phyloP scores from a whole-genome alignment of 2,888 invertebrate species.

The Cyclophora punctaria region DNA sequence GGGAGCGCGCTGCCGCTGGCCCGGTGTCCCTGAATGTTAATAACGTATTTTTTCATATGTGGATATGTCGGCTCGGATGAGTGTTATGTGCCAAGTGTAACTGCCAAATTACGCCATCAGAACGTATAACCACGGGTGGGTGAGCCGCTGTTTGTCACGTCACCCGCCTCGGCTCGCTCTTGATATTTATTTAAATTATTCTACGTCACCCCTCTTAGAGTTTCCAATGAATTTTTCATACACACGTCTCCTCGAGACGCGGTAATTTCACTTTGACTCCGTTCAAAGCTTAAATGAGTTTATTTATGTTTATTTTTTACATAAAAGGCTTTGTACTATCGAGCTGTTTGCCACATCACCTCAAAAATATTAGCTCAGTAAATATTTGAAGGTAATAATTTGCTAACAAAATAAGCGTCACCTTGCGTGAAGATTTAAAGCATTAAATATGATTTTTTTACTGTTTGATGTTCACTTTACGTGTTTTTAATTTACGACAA shows the following conservation, averaged over 20 bases:
- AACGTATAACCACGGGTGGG: constrained; percentile 61
- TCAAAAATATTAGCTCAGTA: constrained; percentile 36
- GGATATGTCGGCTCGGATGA: constrained; percentile 51
- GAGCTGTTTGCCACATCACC: constrained; percentile 24
- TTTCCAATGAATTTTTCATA: constrained; percentile 72
- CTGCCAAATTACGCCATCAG: constrained; percentile 68
- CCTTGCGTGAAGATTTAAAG: constrained; percentile 14
- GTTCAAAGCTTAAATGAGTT: constrained; percentile 58
- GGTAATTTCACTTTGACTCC: constrained; percentile 72
- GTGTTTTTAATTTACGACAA: too few relatives aligned
- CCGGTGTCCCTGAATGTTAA: constrained; percentile 55
- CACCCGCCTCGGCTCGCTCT: constrained; percentile 45
- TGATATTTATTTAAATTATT: constrained; percentile 74
- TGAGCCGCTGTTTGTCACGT: constrained; percentile 64
- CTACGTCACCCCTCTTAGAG: constrained; percentile 64
- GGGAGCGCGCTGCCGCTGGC: constrained; percentile 11
- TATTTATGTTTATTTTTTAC: constrained; percentile 52
- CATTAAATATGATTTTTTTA: constrained; percentile 2
- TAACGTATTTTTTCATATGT: constrained; percentile 55
- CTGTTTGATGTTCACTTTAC: not conserved
- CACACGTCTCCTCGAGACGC: constrained; percentile 58
- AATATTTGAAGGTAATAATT: constrained; percentile 47
- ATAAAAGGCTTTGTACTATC: constrained; percentile 32
- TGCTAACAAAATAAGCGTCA: constrained; percentile 31
- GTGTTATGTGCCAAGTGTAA: constrained; percentile 39